Evolutionary conservation across 2,113 vertebrate species (phyloP).

Genomic region (Butorides virescens): DNA sequence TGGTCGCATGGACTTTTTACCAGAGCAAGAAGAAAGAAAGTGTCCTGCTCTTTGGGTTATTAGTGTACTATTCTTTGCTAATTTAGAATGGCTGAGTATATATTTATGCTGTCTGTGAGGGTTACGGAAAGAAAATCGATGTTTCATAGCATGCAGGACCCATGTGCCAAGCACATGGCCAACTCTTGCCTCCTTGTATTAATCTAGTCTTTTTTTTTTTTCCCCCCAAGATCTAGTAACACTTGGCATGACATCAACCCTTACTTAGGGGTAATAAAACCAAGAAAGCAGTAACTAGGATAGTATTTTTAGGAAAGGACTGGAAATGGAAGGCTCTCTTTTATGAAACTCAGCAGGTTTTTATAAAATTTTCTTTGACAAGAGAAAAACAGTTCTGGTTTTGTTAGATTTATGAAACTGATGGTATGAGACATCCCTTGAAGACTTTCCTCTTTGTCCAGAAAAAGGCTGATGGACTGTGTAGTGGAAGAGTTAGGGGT

Average conservation of each 20-base stretch:
- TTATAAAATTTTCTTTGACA: neutral
- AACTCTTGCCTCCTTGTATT: neutral
- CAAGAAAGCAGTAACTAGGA: neutral
- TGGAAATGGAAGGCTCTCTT: neutral
- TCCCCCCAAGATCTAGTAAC: neutral
- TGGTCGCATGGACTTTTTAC: neutral
- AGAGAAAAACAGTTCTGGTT: neutral
- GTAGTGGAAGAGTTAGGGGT: neutral
- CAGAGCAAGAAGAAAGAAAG: neutral
- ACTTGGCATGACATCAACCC: neutral
- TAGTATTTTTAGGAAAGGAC: neutral
- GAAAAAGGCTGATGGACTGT: neutral
- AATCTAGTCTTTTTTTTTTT: neutral
- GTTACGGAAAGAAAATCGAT: neutral
- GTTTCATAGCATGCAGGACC: neutral
- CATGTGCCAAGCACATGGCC: neutral
- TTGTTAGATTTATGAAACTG: neutral
- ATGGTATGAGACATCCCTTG: neutral
- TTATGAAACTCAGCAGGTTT: neutral
- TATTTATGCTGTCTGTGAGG: neutral
- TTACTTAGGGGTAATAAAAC: neutral
- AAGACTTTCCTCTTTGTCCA: neutral
- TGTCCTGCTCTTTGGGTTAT: neutral
- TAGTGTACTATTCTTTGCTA: neutral
- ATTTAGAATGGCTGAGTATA: neutral